Evolutionary conservation across 2,888 invertebrate genomes (phyloP).

Genomic region (Acronicta psi): DNA sequence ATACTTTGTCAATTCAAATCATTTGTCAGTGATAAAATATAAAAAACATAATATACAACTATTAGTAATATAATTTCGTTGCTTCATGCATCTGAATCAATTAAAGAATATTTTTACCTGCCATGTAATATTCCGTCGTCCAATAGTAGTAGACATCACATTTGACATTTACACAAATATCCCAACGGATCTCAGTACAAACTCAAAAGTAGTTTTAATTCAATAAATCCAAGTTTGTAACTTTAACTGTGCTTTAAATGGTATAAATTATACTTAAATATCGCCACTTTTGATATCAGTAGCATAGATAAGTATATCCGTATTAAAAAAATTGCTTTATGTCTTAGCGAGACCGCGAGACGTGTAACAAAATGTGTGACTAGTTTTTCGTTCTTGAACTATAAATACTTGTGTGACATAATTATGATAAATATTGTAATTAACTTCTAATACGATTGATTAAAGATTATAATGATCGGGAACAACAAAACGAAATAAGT

Average conservation of each 20-base stretch:
- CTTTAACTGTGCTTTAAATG: no score
- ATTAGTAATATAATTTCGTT: not conserved
- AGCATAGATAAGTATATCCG: slow-evolving; percentile 7
- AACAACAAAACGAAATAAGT: not conserved
- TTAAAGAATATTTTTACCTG: not conserved
- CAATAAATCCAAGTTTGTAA: slow-evolving; percentile 3
- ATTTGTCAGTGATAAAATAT: no score
- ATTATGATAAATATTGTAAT: slow-evolving; percentile 35
- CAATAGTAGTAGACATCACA: not conserved
- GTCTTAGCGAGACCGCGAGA: no score
- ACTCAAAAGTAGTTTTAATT: slow-evolving; percentile 31
- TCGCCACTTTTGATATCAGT: slow-evolving; percentile 8
- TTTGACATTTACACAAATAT: slow-evolving; percentile 34
- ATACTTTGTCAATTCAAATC: no score
- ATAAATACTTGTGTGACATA: slow-evolving; percentile 22
- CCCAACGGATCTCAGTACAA: no score
- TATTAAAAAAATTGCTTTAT: slow-evolving; percentile 14
- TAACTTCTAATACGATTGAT: slow-evolving; percentile 27
- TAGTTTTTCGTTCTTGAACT: slow-evolving; percentile 13
- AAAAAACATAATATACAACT: no score
- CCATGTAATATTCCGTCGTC: not conserved
- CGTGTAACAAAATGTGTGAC: slow-evolving; percentile 3
- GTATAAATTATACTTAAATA: not conserved
- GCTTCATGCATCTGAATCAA: not conserved
- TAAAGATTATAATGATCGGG: not conserved